phyloP scores from a whole-genome alignment of 2,888 invertebrate species.

The Rotaria socialis region DNA sequence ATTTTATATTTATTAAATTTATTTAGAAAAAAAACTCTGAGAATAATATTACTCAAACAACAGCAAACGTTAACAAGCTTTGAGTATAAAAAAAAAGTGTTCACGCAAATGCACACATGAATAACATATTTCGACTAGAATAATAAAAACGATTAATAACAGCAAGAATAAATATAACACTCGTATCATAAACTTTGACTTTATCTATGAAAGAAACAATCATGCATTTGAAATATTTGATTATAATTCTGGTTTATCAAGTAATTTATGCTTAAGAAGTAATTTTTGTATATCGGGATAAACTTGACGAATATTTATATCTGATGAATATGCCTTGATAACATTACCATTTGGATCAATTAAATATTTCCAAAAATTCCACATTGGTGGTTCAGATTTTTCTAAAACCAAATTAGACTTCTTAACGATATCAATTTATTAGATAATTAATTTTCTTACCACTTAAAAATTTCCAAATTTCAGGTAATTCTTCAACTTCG shows the following conservation, averaged over 20 bases:
- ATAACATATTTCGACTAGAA: neutral
- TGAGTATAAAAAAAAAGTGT: neutral
- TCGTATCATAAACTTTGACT: neutral
- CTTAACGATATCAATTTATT: neutral
- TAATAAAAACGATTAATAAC: neutral
- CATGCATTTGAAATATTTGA: too few species aligned
- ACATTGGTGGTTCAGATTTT: constrained; percentile 57
- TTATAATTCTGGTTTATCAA: neutral
- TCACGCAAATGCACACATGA: neutral
- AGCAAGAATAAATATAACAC: neutral
- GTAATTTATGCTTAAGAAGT: neutral
- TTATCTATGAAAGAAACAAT: too few species aligned
- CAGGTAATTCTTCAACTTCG: constrained; percentile 52
- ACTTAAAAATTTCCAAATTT: neutral
- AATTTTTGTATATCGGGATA: constrained; percentile 4
- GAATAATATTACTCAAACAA: neutral
- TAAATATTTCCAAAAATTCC: constrained; percentile 64
- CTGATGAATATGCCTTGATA: constrained; percentile 49
- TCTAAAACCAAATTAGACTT: constrained; percentile 49
- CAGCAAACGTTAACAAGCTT: neutral
- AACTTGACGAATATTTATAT: neutral
- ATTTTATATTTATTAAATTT: neutral
- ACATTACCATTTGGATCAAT: constrained; percentile 60
- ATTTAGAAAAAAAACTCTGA: neutral
- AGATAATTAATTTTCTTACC: neutral